phyloP scores from a whole-genome alignment of 2,888 invertebrate species.

The Exocentrus adspersus region DNA sequence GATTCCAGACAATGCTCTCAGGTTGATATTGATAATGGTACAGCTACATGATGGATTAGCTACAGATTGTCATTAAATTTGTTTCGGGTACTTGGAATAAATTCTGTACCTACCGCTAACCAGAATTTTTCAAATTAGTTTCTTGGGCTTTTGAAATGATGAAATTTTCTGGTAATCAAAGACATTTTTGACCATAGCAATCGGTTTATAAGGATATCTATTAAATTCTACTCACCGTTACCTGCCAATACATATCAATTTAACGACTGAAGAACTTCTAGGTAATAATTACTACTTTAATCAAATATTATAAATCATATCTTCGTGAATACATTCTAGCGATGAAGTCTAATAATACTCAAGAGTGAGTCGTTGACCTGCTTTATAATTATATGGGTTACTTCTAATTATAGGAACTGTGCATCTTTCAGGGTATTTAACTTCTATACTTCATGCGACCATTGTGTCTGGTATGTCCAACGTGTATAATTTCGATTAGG shows the following conservation, averaged over 20 bases:
- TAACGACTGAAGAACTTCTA: neutral
- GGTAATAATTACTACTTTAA: slow-evolving; percentile 1
- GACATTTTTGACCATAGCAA: too few species aligned
- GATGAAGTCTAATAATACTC: slow-evolving; percentile 38
- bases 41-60: too few species aligned
- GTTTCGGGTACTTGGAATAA: too few species aligned
- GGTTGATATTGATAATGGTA: too few species aligned
- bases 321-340: slow-evolving; percentile 21
- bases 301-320: slow-evolving; percentile 7
- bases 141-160: too few species aligned
- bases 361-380: slow-evolving; percentile 42
- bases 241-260: slow-evolving; percentile 1
- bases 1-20: too few species aligned
- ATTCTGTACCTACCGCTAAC: too few species aligned
- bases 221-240: neutral
- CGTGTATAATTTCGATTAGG: neutral
- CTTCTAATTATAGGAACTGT: slow-evolving; percentile 38
- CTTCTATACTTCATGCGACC: slow-evolving; percentile 28
- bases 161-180: too few species aligned
- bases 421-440: slow-evolving; percentile 32
- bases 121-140: too few species aligned
- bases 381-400: slow-evolving; percentile 44
- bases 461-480: slow-evolving; percentile 20
- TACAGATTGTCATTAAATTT: too few species aligned
- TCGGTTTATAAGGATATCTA: too few species aligned